Percentiles rank a stretch among this genome's conserved stretches.
phyloP scores from a whole-genome alignment of 2,888 invertebrate species.

The Dynastes maya region DNA sequence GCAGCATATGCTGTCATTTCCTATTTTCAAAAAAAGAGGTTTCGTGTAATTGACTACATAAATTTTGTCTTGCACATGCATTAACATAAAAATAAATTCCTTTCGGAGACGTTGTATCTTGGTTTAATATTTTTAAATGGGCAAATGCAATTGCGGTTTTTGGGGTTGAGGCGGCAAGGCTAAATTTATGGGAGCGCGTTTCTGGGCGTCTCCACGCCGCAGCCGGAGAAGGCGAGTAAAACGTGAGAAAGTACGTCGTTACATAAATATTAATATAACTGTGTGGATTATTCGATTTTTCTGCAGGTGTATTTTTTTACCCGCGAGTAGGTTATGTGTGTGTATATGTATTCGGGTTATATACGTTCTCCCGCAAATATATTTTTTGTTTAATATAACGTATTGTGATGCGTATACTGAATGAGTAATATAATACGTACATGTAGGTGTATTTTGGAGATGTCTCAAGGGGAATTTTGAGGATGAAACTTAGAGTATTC shows the following conservation, averaged over 20 bases:
- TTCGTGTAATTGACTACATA: background rate
- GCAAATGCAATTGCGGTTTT: conserved; percentile 33
- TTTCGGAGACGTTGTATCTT: conserved; percentile 3
- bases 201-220: conserved; percentile 11
- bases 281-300: conserved; percentile 37
- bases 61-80: background rate
- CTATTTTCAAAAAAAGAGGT: background rate
- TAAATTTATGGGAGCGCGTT: conserved; percentile 31
- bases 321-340: background rate
- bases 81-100: conserved; percentile 16
- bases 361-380: background rate
- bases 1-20: too few species aligned
- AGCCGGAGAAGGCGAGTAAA: background rate
- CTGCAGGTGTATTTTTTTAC: conserved; percentile 20
- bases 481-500: background rate
- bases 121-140: conserved; percentile 46
- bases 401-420: background rate
- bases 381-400: conserved; percentile 1
- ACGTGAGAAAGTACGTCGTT: conserved; percentile 41
- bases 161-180: conserved; percentile 5
- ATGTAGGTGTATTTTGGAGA: background rate
- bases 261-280: conserved; percentile 43
- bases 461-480: background rate
- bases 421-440: background rate
- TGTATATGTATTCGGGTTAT: background rate